A percentile compares a stretch with the other conserved stretches of the same genome.
phyloP scores from a whole-genome alignment of 2,888 invertebrate species.

The Unio pictorum region DNA sequence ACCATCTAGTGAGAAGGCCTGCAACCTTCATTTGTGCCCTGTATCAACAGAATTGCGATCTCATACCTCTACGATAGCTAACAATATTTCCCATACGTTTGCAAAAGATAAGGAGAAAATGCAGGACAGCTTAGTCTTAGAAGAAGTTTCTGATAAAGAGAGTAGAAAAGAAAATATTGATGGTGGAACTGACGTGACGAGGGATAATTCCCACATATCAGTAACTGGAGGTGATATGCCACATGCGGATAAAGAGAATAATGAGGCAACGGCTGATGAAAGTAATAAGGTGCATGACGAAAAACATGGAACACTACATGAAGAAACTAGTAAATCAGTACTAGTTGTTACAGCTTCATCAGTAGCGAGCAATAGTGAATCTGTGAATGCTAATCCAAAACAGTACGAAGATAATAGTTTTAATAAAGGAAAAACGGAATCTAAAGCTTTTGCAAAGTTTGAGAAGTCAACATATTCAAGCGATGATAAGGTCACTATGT shows the following conservation, averaged over 20 bases:
- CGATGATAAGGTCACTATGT: too few species aligned
- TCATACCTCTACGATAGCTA: neutral
- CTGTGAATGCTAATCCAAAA: too few species aligned
- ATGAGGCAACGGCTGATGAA: neutral
- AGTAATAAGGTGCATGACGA: neutral
- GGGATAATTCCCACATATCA: too few species aligned
- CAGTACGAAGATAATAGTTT: too few species aligned
- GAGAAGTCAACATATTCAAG: too few species aligned
- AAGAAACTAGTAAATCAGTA: too few species aligned
- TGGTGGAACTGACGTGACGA: neutral
- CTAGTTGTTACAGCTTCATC: too few species aligned
- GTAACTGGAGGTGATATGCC: neutral
- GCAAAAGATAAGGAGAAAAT: neutral
- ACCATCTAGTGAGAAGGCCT: conserved; percentile 45
- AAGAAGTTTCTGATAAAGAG: neutral
- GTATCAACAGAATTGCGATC: conserved; percentile 6
- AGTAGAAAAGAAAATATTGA: neutral
- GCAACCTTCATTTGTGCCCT: conserved; percentile 44
- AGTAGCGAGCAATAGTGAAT: too few species aligned
- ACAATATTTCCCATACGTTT: conserved; percentile 2
- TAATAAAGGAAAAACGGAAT: too few species aligned
- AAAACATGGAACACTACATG: neutral
- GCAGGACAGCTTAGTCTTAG: too few species aligned
- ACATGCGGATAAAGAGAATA: neutral
- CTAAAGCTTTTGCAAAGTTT: too few species aligned